Base-by-base conservation (phyloP, 2,888 invertebrate species). In the Ichneumoninae sp. region DNA sequence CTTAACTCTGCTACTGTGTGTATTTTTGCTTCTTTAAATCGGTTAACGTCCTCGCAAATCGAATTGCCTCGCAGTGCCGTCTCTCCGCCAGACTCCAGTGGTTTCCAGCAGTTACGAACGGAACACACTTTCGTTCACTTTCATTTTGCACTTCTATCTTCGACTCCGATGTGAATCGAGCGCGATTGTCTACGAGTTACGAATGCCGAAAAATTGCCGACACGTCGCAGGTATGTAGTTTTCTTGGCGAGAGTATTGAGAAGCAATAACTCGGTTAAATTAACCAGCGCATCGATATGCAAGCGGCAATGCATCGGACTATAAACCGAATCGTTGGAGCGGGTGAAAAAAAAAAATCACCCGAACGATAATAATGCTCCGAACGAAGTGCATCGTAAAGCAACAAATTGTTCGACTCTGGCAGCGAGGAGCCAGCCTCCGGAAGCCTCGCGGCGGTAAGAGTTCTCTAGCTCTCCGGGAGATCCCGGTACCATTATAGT, bases 101-200 rank as follows among this genome's bases (percentile, higher is more conserved):
- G 16, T 77, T 73, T 57, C 66, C 68, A 71, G 33, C 54, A 65
- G n/a, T 30, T 47, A 13, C 16, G 8, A 71, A 70, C 13, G 57
- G 26, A 81, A 81, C 63, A 76, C 71, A 76, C 71, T 76, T 82
- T 68, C 82, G 66, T 77, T 50, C 36, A 60, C 82, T 82, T 73
- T 82, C 77, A 54, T 77, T 82, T 70, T 19, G 13, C n/a, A 36
- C 47, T 63, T 47, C 74, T 4, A 47, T 40, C 63, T 50, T 30
- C n/a, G 10, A 22, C 40, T 44, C 33, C n/a, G 47, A 47, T 47
- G 54, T 30, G n/a, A 47, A 33, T 47, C 44, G 30, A 10, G 2
- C n/a, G 47, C 8, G 47, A 63, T 63, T 63, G 19, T 19, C 26
- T 63, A n/a, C 33, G 30, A 33, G 5, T 33, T 13, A 47, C n/a